Percentiles rank a stretch among this genome's conserved stretches.
Conservation (phyloP, 92 coral and sea anemone species). For the Scolanthus callimorphus region DNA sequence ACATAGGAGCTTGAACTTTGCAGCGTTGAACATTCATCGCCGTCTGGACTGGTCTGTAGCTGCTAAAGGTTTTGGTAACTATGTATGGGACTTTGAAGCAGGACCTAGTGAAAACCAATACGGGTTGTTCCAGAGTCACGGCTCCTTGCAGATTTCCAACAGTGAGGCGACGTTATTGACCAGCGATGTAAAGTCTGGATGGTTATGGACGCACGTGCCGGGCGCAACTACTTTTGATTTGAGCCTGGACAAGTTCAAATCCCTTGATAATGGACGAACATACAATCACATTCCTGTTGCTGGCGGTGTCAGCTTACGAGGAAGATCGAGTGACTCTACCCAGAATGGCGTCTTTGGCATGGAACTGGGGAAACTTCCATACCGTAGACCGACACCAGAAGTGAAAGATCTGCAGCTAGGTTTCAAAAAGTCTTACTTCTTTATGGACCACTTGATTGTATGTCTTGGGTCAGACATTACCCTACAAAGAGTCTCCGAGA, state of each 20-base stretch:
- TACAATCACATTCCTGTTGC: slow-evolving; percentile 42
- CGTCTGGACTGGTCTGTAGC: no score
- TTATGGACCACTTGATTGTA: slow-evolving; percentile 48
- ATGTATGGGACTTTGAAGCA: slow-evolving; percentile 35
- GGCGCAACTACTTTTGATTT: slow-evolving; percentile 41
- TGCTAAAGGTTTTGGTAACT: no score
- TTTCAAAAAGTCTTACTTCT: slow-evolving; percentile 64
- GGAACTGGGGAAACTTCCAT: slow-evolving; percentile 44
- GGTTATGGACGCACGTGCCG: slow-evolving; percentile 60
- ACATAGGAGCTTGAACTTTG: no score
- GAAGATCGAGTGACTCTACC: slow-evolving; percentile 5
- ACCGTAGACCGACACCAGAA: slow-evolving; percentile 7
- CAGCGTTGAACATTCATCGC: no score
- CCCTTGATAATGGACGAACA: slow-evolving; percentile 9
- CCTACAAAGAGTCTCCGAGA: no score
- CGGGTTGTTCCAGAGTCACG: slow-evolving; percentile 53
- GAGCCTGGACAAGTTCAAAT: not conserved
- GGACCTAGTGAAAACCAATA: slow-evolving; percentile 18
- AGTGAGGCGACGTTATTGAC: slow-evolving; percentile 32
- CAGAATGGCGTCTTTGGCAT: slow-evolving; percentile 66
- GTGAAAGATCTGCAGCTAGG: slow-evolving; percentile 7
- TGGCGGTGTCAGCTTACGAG: slow-evolving; percentile 52
- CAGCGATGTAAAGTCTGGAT: slow-evolving; percentile 29
- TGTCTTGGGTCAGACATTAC: slow-evolving; percentile 59
- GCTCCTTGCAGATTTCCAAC: slow-evolving; percentile 49